These are phyloP conservation scores for Excalfactoria chinensis DNA, from an alignment of 2,113 vertebrate genomes.

Conservation along the genomic window DNA sequence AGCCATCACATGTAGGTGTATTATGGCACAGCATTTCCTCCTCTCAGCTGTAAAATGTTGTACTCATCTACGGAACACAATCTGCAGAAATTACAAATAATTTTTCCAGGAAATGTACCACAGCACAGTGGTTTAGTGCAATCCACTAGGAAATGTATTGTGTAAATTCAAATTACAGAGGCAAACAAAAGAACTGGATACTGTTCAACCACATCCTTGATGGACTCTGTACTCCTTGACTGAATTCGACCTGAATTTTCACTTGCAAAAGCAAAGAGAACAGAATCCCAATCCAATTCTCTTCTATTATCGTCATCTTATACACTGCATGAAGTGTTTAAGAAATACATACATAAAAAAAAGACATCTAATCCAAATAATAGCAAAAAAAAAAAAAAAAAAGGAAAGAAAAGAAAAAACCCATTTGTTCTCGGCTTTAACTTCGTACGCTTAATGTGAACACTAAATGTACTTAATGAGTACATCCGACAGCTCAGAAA, in stretches of 20 bases:
- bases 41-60: neutral
- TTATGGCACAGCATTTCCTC: neutral
- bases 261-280: constrained; percentile 45
- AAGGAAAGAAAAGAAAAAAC: neutral
- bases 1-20: neutral
- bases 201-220: constrained; percentile 13
- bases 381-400: too few species aligned
- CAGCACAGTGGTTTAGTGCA: constrained; percentile 11
- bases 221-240: constrained; percentile 19
- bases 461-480: neutral
- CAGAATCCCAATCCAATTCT: constrained; percentile 25
- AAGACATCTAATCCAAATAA: neutral
- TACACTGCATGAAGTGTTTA: neutral
- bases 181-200: constrained; percentile 41
- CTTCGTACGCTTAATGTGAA: neutral
- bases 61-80: constrained; percentile 14
- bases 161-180: constrained; percentile 56
- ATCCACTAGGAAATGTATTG: constrained; percentile 44
- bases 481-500: neutral
- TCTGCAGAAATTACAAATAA: neutral
- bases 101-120: neutral
- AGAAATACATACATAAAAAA: constrained; percentile 6
- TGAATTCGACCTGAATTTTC: constrained; percentile 52
- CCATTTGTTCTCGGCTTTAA: neutral
- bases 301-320: constrained; percentile 1